Base-by-base conservation (phyloP, 2,113 vertebrate genomes). In the Callospermophilus lateralis region DNA sequence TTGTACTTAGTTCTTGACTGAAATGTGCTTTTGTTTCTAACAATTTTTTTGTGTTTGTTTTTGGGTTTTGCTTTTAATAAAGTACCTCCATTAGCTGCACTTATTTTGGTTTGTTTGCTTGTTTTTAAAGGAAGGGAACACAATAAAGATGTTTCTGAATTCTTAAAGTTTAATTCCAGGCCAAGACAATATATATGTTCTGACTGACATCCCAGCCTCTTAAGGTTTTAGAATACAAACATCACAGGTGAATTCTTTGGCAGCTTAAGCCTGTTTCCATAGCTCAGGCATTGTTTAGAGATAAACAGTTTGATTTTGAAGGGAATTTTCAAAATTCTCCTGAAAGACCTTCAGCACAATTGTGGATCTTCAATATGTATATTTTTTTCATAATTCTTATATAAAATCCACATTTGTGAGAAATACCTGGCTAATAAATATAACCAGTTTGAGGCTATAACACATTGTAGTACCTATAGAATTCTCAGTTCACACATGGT, bases 181-280 rank as follows among this genome's bases (percentile, higher is more conserved):
- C 84, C 79, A 73, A 45, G 28, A 51, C 72, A 90, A 11, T 65
- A 3, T 72, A 3, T 86, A 32, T 80, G 13, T 61, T 39, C 45
- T 37, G 63, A 74, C 22, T 68, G 58, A 70, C 76, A 48, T 73
- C 42, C n/a, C 28, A 0, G 8, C 63, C 39, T 89, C 48, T 80
- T 93, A 86, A 74, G 53, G 58, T 17, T 45, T 74, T 53, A 39
- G 74, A 96, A 68, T 76, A 48, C 30, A 92, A 74, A 67, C 39
- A 42, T 81, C 84, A 68, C 79, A 97, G 74, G 96, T 96, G 93
- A 96, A 80, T 84, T 93, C 83, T 84, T 84, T 92, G 39, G 26
- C 92, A 84, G 58, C 79, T 74, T 80, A 53, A 68, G 20, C 51
- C 65, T 84, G 77, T 97, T 90, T 92, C 95, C 92, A 84, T 92